These are phyloP conservation scores for Amia ocellicauda DNA, from an alignment of 2,113 vertebrate genomes.

Conservation along the genomic window DNA sequence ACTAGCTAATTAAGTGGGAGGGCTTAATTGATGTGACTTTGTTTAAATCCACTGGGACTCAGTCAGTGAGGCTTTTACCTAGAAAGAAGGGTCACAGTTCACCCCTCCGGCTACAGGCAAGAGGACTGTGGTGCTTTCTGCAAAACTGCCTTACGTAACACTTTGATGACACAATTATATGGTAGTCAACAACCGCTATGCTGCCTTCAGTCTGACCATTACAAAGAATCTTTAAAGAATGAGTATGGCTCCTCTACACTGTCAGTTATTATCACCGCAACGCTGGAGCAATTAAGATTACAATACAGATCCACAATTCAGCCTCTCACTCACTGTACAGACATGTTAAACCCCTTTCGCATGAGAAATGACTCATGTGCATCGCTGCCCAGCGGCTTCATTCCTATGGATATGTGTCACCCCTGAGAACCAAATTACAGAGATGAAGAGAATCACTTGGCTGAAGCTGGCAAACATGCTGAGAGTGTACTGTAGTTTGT, in stretches of 20 bases:
- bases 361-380: not conserved
- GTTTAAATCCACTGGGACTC: slow-evolving; percentile 4
- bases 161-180: slow-evolving; percentile 21
- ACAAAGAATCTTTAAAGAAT: not conserved
- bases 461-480: too few species aligned
- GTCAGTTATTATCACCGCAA: too few species aligned
- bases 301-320: not conserved
- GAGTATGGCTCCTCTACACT: not conserved
- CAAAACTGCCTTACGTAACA: not conserved
- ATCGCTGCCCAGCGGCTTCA: not conserved
- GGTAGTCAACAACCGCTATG: not conserved
- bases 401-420: not conserved
- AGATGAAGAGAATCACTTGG: not conserved
- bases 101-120: slow-evolving; percentile 10
- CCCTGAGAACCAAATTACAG: not conserved
- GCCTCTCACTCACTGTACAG: not conserved
- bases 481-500: not conserved
- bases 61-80: not conserved
- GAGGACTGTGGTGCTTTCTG: not conserved
- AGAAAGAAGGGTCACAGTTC: slow-evolving; percentile 25
- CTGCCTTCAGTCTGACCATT: not conserved
- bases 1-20: slow-evolving; percentile 25
- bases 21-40: slow-evolving; percentile 20
- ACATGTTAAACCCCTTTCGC: not conserved
- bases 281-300: not conserved